Conservation (phyloP, 2,797 vertebrate genomes). For the Anguilla pacifica region DNA sequence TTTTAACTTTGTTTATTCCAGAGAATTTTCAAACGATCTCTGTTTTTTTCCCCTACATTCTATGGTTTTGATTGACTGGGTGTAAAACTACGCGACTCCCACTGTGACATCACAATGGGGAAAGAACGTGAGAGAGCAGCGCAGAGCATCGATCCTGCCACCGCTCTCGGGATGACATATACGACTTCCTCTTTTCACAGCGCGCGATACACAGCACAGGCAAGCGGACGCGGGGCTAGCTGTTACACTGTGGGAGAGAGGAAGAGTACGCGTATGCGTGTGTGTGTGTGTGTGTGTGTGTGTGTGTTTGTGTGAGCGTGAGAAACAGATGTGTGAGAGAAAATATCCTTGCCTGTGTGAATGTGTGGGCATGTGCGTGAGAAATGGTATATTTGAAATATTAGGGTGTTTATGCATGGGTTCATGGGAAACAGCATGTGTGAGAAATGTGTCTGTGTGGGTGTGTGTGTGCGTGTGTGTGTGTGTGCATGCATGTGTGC, state of each 20-base stretch:
- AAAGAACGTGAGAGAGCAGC: background rate
- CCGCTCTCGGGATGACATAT: background rate
- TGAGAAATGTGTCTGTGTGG: background rate
- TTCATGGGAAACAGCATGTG: background rate
- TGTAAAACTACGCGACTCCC: background rate
- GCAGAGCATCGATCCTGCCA: background rate
- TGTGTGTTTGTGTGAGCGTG: background rate
- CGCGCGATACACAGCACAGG: background rate
- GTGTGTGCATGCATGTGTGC: background rate
- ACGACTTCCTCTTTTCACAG: slow-evolving; percentile 18
- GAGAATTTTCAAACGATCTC: too few species aligned
- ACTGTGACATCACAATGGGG: background rate
- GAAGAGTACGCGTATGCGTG: too few species aligned
- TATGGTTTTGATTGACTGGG: too few species aligned
- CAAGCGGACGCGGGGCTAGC: background rate
- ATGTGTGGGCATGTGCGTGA: background rate
- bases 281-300: background rate
- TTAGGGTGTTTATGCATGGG: background rate
- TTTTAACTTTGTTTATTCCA: too few species aligned
- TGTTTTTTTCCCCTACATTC: too few species aligned
- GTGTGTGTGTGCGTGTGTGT: background rate
- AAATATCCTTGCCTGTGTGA: background rate
- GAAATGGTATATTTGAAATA: background rate
- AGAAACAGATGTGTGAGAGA: background rate
- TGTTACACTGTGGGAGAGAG: background rate